Evolutionary conservation across 1,140 invertebrate species (phyloP), one percentile per base, ranked within the genome.

Genomic region (Drosophila hydei): DNA sequence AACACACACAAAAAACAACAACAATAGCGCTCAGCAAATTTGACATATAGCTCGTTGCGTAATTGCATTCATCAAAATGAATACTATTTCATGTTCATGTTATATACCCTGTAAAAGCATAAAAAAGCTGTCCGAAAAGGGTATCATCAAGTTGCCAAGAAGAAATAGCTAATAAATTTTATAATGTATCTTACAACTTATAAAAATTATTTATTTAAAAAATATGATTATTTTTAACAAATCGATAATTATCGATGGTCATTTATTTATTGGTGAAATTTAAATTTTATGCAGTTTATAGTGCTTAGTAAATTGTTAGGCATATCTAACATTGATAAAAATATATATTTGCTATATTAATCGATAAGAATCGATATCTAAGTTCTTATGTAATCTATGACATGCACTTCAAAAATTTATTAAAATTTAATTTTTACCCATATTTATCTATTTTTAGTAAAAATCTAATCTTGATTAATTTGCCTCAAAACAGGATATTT

Each of bases 61-160:
- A 87, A 88, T 87, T 87, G 83, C 81, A 88, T 88, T 87, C 55
- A 74, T 76, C 43, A 78, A 72, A 64, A 54, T 60, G 68, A 80
- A 81, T 64, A 56, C 43, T 4, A 48, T 61, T 56, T 45, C 9
- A 50, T 60, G 38, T 68, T 38, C 40, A 62, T 30, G 8, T 64
- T 43, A 14, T 7, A 50, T 50, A 33, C 42, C 23, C 56, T 45
- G 11, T 19, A 30, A 7, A 47, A 14, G 7, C 0, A n/a, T 38
- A 23, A 23, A 55, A 16, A 18, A n/a, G n/a, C n/a, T n/a, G n/a
- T n/a, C n/a, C n/a, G n/a, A 0, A 16, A 16, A 14, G 8, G 1
- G 25, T 16, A 14, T 8, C 1, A 40, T 6, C n/a, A 8, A 14
- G 14, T 16, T 16, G n/a, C n/a, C n/a, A n/a, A n/a, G n/a, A n/a